phyloP scores from a whole-genome alignment of 2,113 vertebrate genomes.

The Cinclus cinclus region DNA sequence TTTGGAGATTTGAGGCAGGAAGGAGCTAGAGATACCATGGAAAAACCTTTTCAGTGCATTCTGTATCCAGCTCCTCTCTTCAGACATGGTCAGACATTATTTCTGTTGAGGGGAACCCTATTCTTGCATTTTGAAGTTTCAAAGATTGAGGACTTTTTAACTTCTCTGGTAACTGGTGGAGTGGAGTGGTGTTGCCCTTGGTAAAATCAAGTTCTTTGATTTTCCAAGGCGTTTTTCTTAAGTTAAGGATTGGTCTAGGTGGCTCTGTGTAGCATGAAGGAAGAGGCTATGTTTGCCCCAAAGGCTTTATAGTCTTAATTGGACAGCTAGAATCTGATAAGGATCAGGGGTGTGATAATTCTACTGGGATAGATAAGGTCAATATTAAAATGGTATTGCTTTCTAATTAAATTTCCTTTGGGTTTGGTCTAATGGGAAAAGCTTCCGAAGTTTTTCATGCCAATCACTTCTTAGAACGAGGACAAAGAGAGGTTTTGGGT shows the following conservation, averaged over 20 bases:
- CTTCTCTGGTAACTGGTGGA: neutral
- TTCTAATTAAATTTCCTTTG: constrained; percentile 50
- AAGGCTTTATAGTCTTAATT: constrained; percentile 18
- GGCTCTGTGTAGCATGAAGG: neutral
- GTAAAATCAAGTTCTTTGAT: constrained; percentile 1
- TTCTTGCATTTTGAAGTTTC: constrained; percentile 17
- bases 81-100: neutral
- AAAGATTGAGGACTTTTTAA: neutral
- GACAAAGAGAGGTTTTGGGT: neutral
- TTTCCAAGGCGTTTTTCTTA: neutral
- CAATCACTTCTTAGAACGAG: neutral
- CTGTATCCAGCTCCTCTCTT: neutral
- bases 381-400: constrained; percentile 33
- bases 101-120: neutral
- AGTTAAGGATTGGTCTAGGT: neutral
- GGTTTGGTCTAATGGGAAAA: constrained; percentile 40
- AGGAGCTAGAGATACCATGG: constrained; percentile 2
- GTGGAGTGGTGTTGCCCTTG: neutral
- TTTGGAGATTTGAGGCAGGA: constrained; percentile 30
- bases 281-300: neutral
- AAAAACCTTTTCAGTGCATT: neutral
- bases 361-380: constrained; percentile 23
- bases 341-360: constrained; percentile 1
- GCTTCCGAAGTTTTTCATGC: constrained; percentile 21
- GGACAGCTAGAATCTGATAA: constrained; percentile 6